Conservation (phyloP, 2,113 vertebrate genomes). For the Potamarius usumacintae region DNA sequence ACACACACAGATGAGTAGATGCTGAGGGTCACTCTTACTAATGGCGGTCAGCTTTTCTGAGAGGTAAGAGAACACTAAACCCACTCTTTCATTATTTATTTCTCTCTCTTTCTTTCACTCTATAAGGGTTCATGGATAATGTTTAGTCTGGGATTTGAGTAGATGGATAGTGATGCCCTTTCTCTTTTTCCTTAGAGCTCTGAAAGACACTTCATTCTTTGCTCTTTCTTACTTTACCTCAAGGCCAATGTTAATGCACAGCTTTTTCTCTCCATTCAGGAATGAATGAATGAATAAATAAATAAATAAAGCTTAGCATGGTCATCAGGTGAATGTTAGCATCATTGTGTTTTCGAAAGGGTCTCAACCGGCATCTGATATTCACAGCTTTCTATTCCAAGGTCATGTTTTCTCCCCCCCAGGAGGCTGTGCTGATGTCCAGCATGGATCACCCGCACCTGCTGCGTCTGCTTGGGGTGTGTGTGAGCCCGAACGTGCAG, state of each 20-base stretch:
- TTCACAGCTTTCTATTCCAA: background rate
- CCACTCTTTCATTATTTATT: conserved; percentile 15
- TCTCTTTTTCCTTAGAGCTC: background rate
- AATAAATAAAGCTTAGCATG: background rate
- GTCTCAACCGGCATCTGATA: background rate
- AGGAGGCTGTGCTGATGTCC: conserved; percentile 99
- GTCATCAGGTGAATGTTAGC: background rate
- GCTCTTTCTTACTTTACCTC: background rate
- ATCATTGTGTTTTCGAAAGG: background rate
- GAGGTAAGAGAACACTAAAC: conserved; percentile 56
- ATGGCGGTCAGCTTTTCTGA: conserved; percentile 66
- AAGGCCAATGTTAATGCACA: background rate
- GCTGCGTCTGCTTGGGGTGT: conserved; percentile 90
- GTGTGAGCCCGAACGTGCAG: conserved; percentile 93
- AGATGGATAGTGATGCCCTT: background rate
- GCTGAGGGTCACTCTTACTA: conserved; percentile 63
- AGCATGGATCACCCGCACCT: conserved; percentile 98
- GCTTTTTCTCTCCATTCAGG: background rate
- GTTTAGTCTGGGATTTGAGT: conserved; percentile 25
- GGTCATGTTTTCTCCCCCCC: conserved; percentile 44
- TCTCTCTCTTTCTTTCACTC: conserved; percentile 5
- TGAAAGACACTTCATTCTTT: conserved; percentile 27
- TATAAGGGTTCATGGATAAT: background rate
- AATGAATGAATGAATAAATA: background rate
- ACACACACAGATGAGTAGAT: background rate